phyloP scores from a whole-genome alignment of 2,113 vertebrate genomes.

The Pelvicachromis taeniatus region DNA sequence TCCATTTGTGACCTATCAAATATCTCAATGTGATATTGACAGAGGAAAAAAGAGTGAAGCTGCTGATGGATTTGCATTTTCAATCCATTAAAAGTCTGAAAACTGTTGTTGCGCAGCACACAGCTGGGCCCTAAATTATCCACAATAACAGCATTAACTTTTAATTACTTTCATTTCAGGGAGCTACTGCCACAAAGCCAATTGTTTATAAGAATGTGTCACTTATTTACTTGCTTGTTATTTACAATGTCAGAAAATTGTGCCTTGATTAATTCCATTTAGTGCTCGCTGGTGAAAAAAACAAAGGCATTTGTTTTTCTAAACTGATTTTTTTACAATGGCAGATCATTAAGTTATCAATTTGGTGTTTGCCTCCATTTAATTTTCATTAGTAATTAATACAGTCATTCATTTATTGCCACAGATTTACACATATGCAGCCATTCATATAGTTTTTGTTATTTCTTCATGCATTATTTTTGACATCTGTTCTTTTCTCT shows the following conservation, averaged over 20 bases:
- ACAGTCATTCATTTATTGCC: background rate
- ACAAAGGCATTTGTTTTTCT: background rate
- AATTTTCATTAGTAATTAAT: conserved; percentile 14
- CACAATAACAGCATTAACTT: conserved; percentile 27
- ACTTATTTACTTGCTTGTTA: background rate
- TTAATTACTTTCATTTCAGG: conserved; percentile 21
- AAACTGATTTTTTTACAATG: background rate
- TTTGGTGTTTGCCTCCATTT: background rate
- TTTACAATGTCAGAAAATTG: background rate
- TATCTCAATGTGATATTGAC: background rate
- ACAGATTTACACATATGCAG: background rate
- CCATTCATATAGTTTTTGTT: background rate
- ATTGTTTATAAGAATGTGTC: background rate
- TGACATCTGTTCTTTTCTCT: background rate
- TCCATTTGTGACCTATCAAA: background rate
- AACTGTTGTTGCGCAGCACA: background rate
- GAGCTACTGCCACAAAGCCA: background rate
- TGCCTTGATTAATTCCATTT: conserved; percentile 27
- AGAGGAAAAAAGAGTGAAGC: background rate
- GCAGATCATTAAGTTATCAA: background rate
- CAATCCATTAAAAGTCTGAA: background rate
- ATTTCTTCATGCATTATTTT: background rate
- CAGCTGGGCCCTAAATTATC: conserved; percentile 35
- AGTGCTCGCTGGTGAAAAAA: background rate
- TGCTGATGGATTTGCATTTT: conserved; percentile 3